A percentile compares a stretch with the other conserved stretches of the same genome.
These are phyloP conservation scores for Lordiphosa mommai DNA, from an alignment of 1,140 invertebrate genomes.

Conservation along the genomic window DNA sequence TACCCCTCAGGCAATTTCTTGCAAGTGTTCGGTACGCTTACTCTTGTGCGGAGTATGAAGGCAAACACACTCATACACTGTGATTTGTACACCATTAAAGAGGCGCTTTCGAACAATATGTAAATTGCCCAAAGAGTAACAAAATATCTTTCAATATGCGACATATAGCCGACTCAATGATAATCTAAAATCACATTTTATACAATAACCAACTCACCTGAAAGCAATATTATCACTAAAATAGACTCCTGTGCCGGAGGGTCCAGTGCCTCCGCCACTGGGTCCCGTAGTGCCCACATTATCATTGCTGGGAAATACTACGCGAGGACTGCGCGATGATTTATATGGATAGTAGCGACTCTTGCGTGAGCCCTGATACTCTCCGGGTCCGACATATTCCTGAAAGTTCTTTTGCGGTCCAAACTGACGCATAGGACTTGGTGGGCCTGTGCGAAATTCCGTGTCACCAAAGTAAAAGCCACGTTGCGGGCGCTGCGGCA, in stretches of 20 bases:
- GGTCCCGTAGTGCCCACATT: conserved; percentile 80
- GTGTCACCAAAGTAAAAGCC: conserved; percentile 69
- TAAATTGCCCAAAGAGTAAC: too few relatives aligned
- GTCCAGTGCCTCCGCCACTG: conserved; percentile 51
- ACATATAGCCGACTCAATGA: too few relatives aligned
- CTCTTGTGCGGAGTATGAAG: too few relatives aligned
- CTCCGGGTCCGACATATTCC: conserved; percentile 58
- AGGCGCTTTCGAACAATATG: too few relatives aligned
- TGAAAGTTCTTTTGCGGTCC: conserved; percentile 71
- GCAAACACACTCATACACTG: too few relatives aligned
- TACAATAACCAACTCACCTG: conserved; percentile 41
- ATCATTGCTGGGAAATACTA: conserved; percentile 82
- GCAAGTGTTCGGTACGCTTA: too few relatives aligned
- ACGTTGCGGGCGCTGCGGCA: conserved; percentile 60
- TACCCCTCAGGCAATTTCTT: too few relatives aligned
- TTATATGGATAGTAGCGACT: conserved; percentile 72
- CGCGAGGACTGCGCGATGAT: conserved; percentile 81
- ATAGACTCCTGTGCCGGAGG: conserved; percentile 74
- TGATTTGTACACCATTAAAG: too few relatives aligned
- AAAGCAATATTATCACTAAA: conserved; percentile 83
- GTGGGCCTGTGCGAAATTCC: conserved; percentile 63
- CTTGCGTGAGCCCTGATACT: conserved; percentile 66
- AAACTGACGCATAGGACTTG: conserved; percentile 52
- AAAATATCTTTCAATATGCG: too few relatives aligned
- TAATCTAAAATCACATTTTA: too few relatives aligned